Evolutionary conservation across 2,888 invertebrate species (phyloP).

Genomic region (Pyrocoelia pectoralis): DNA sequence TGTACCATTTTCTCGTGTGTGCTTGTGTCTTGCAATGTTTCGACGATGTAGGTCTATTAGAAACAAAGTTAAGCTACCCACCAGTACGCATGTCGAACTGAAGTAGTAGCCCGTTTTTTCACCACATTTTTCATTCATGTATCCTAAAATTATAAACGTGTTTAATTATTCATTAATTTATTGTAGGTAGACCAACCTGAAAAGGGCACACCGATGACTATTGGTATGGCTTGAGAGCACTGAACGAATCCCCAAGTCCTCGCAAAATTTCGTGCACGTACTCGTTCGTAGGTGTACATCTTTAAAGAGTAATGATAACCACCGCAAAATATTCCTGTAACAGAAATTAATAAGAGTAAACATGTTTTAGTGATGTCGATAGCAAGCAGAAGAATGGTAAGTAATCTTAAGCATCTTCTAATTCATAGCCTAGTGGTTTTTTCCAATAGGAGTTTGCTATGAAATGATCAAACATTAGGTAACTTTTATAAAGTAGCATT

Average conservation of each 20-base stretch:
- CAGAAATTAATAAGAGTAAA: not conserved
- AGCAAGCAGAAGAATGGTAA: too few species aligned
- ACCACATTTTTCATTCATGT: constrained; percentile 80
- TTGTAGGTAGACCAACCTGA: constrained; percentile 66
- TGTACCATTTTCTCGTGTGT: constrained; percentile 68
- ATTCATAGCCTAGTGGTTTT: too few species aligned
- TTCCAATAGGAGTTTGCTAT: too few species aligned
- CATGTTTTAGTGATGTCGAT: too few species aligned
- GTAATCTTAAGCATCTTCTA: too few species aligned
- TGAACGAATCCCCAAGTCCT: constrained; percentile 90
- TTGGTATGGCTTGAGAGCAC: constrained; percentile 86
- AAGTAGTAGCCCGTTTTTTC: constrained; percentile 85
- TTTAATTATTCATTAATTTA: not conserved
- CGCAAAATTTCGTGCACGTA: constrained; percentile 85
- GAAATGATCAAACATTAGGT: too few species aligned
- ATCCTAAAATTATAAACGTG: constrained; percentile 65
- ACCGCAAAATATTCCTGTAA: constrained; percentile 82
- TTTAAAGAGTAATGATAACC: constrained; percentile 89
- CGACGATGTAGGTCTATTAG: constrained; percentile 82
- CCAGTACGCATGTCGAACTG: constrained; percentile 79
- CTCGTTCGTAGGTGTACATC: constrained; percentile 89
- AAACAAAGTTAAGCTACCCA: constrained; percentile 80
- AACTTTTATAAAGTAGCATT: too few species aligned
- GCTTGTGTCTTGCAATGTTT: constrained; percentile 74
- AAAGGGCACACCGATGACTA: constrained; percentile 83